Evolutionary conservation across 2,797 vertebrate genomes (phyloP), one percentile per base, ranked within the genome.

Genomic region (Huso huso): DNA sequence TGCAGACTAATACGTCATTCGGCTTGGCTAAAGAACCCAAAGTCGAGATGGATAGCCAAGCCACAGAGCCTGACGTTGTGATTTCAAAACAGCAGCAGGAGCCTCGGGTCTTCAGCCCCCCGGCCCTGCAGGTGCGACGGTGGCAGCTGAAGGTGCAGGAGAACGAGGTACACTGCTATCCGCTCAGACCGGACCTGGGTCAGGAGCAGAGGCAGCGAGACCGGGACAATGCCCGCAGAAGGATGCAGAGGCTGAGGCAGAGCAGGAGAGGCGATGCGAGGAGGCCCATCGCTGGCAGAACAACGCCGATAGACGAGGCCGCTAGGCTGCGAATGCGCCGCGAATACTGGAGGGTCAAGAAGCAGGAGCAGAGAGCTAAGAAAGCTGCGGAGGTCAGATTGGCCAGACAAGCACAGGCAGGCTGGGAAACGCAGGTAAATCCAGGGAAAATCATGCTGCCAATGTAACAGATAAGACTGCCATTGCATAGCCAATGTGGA

Each of bases 121-220:
- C 49, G 6, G 70, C 10, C 3, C 23, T 10, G 53, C 65, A 61
- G 80, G 72, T 18, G 63, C 9, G 4, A 1, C 73, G 4, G 63
- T n/a, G 9, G 11, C 53, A 55, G 59, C 64, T 18, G 1, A 63
- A 62, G 18, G 71, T 76, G 49, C 70, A 58, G 60, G 76, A 88
- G 76, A 88, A 90, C 67, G 89, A 91, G 64, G 87, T 87, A 0
- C 81, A 90, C 6, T 87, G 78, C 74, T 81, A 78, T 0, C 84
- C 86, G 49, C 68, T 37, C 69, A 0, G 84, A 86, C n/a, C 74
- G 66, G 61, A 75, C 78, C 48, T 62, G 9, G 0, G 62, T 64
- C n/a, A 67, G 68, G 62, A 64, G 23, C 23, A 37, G 23, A 37
- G 23, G 23, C 23, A 37, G 23, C 23, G 23, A 37, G 23, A 4